Conservation (phyloP, 2,113 vertebrate genomes). For the Otocyon megalotis region DNA sequence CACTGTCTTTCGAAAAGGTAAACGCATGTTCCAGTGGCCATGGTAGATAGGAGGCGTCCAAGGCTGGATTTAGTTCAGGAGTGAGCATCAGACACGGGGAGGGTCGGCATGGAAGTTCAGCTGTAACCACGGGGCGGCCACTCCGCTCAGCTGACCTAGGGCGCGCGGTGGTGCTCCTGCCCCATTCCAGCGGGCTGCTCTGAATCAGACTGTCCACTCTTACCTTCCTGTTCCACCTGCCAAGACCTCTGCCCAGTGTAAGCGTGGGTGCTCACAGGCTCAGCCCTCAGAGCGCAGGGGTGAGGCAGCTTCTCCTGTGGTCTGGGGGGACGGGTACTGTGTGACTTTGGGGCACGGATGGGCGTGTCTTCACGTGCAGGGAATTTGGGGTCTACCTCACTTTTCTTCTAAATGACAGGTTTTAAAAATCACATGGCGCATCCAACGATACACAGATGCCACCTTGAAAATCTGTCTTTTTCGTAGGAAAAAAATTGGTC, state of each 20-base stretch:
- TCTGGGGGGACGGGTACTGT: accelerated
- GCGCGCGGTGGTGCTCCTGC: not conserved
- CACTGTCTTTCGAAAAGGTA: accelerated
- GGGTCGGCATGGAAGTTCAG: accelerated
- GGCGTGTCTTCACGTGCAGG: not conserved
- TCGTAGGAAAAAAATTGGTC: not conserved
- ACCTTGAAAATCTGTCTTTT: not conserved
- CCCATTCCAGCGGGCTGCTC: not conserved
- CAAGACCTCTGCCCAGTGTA: accelerated
- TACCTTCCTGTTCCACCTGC: not conserved
- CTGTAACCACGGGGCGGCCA: accelerated
- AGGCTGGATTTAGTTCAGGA: too few species aligned
- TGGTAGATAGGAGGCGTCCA: accelerated
- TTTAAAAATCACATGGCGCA: not conserved
- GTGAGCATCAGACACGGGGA: accelerated
- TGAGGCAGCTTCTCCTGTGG: accelerated
- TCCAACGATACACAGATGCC: not conserved
- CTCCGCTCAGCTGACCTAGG: accelerated
- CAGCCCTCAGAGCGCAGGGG: accelerated
- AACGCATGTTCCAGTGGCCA: accelerated
- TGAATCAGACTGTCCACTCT: not conserved
- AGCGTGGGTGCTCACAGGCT: accelerated
- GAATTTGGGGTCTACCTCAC: not conserved
- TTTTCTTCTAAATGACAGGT: not conserved
- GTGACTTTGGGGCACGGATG: not conserved